Conservation (phyloP, 2,888 invertebrate species). For the Gandaritis pyraliata region DNA sequence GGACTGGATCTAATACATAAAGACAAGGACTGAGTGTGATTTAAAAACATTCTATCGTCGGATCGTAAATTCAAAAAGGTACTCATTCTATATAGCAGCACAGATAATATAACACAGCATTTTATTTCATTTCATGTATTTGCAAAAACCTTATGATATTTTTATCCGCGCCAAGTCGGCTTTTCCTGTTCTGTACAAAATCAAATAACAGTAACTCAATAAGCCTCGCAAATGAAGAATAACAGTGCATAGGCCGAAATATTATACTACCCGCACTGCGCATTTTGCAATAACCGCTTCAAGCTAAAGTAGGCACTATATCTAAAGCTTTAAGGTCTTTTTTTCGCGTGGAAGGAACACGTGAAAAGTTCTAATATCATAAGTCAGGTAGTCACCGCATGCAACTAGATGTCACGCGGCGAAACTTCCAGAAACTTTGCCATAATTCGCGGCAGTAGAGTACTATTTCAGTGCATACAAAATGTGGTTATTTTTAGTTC, state of each 20-base stretch:
- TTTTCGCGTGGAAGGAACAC: conserved; percentile 16
- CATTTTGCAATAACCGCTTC: conserved; percentile 41
- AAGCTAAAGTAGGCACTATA: conserved; percentile 28
- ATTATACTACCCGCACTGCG: conserved; percentile 54
- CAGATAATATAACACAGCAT: too few species aligned
- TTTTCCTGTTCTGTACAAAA: conserved; percentile 14
- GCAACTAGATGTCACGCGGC: conserved; percentile 45
- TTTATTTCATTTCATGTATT: too few species aligned
- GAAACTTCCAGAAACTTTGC: conserved; percentile 47
- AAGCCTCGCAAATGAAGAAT: conserved; percentile 43
- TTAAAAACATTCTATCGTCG: too few species aligned
- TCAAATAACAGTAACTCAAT: conserved; percentile 33
- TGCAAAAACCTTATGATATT: too few species aligned
- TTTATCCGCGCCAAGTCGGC: neutral
- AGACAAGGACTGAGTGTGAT: too few species aligned
- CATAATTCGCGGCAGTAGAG: conserved; percentile 34
- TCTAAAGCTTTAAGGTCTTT: conserved; percentile 8
- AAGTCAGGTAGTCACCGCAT: conserved; percentile 47
- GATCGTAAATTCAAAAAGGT: too few species aligned
- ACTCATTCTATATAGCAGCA: too few species aligned
- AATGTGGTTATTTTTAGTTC: neutral
- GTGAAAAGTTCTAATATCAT: conserved; percentile 45
- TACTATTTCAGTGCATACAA: neutral
- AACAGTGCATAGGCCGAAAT: conserved; percentile 43
- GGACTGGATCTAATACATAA: too few species aligned